Percentiles rank a stretch among this genome's conserved stretches.
phyloP scores from a whole-genome alignment of 1,140 invertebrate genomes.

The Laupala kohalensis region DNA sequence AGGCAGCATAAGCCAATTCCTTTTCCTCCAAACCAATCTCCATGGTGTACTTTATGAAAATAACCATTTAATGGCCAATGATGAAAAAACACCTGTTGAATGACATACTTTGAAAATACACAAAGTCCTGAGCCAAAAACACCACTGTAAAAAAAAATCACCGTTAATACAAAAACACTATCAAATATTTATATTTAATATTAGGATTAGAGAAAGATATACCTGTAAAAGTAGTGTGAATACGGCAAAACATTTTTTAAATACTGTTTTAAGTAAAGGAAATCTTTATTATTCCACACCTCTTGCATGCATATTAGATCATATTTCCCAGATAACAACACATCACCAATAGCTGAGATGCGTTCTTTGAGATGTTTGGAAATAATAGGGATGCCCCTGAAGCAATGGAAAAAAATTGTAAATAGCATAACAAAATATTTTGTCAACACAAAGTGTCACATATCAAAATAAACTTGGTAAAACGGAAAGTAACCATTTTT shows the following conservation, averaged over 20 bases:
- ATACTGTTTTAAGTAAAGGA: slow-evolving; percentile 48
- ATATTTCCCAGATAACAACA: slow-evolving; percentile 51
- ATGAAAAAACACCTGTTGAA: slow-evolving; percentile 79
- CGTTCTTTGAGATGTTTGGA: slow-evolving; percentile 61
- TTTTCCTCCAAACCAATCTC: slow-evolving; percentile 97
- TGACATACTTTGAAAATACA: slow-evolving; percentile 76
- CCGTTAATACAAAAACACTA: not conserved
- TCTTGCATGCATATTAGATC: slow-evolving; percentile 89
- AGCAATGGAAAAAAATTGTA: no score
- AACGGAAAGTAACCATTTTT: no score
- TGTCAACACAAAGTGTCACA: no score
- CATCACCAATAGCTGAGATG: slow-evolving; percentile 66
- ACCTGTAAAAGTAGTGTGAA: slow-evolving; percentile 90
- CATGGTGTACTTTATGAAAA: slow-evolving; percentile 89
- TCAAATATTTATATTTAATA: not conserved
- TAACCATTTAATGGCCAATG: slow-evolving; percentile 93
- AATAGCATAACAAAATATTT: no score
- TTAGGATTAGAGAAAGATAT: slow-evolving; percentile 15
- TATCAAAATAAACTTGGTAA: no score
- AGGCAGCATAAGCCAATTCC: slow-evolving; percentile 82
- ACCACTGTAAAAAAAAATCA: slow-evolving; percentile 47
- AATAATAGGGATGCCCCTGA: slow-evolving; percentile 70
- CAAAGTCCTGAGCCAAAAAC: slow-evolving; percentile 84
- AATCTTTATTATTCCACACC: slow-evolving; percentile 74
- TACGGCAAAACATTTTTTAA: slow-evolving; percentile 52